Percentiles rank a stretch among this genome's conserved stretches.
These are phyloP conservation scores for Thaumetopoea pityocampa DNA, from an alignment of 1,140 invertebrate genomes.

Conservation along the genomic window DNA sequence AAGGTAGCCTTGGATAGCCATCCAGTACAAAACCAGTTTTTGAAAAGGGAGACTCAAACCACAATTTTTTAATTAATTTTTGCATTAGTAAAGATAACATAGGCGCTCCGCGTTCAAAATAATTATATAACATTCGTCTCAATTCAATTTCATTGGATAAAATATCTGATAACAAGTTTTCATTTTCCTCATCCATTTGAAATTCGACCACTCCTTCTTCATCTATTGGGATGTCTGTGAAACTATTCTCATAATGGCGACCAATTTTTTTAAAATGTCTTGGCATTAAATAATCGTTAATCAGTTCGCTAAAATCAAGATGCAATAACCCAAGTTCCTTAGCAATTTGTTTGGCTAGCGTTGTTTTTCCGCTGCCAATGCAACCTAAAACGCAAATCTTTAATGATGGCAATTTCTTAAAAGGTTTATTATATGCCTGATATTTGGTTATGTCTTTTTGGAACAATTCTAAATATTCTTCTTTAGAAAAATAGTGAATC, in stretches of 20 bases:
- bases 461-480: constrained; percentile 65
- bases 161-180: constrained; percentile 34
- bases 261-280: constrained; percentile 60
- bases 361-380: constrained; percentile 73
- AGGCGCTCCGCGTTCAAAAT: constrained; percentile 58
- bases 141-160: constrained; percentile 52
- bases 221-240: constrained; percentile 40
- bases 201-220: constrained; percentile 45
- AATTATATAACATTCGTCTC: constrained; percentile 49
- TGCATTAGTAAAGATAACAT: constrained; percentile 52
- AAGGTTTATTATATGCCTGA: constrained; percentile 54
- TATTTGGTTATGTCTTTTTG: constrained; percentile 58
- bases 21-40: constrained; percentile 75
- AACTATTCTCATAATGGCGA: constrained; percentile 52
- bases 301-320: constrained; percentile 61
- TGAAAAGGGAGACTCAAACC: constrained; percentile 68
- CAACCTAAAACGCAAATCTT: constrained; percentile 76
- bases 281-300: constrained; percentile 51
- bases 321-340: constrained; percentile 74
- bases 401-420: constrained; percentile 58
- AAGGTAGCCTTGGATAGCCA: constrained; percentile 73
- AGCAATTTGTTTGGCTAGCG: constrained; percentile 62
- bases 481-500: constrained; percentile 68
- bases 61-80: constrained; percentile 63
- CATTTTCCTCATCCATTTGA: constrained; percentile 36